Conservation (phyloP, 2,113 vertebrate genomes). For the Leuciscus idus region DNA sequence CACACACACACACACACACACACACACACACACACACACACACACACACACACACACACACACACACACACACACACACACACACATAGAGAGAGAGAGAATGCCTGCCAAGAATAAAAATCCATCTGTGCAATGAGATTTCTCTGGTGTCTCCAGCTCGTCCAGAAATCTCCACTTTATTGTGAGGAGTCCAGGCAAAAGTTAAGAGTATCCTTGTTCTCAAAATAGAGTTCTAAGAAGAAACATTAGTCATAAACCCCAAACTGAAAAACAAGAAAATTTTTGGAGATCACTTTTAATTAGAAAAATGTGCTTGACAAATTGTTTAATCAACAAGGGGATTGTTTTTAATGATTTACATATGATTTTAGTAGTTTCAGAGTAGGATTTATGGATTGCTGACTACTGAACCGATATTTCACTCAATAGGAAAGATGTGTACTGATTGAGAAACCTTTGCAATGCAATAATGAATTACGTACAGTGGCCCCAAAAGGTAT, state of each 20-base stretch:
- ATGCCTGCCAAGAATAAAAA: slow-evolving; percentile 45
- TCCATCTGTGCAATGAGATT: slow-evolving; percentile 60
- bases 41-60: slow-evolving; percentile 3
- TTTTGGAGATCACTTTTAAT: not conserved
- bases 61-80: not conserved
- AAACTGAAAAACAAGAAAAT: not conserved
- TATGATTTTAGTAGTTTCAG: not conserved
- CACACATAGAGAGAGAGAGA: too few relatives aligned
- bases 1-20: not conserved
- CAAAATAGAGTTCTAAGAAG: not conserved
- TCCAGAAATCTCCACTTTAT: not conserved
- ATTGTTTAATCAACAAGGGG: slow-evolving; percentile 15
- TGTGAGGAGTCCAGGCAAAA: not conserved
- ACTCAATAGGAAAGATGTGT: not conserved
- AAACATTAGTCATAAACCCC: not conserved
- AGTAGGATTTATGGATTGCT: not conserved
- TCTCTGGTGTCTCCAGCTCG: slow-evolving; percentile 9
- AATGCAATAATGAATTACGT: not conserved
- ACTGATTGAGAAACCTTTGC: not conserved
- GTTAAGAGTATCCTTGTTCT: slow-evolving; percentile 2
- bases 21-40: slow-evolving; percentile 11
- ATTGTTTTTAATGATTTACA: not conserved
- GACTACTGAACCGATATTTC: slow-evolving; percentile 10
- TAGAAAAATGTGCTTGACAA: not conserved
- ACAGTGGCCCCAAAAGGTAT: not conserved